Base-by-base conservation (phyloP, 2,113 vertebrate genomes). In the Scartelaos histophorus region DNA sequence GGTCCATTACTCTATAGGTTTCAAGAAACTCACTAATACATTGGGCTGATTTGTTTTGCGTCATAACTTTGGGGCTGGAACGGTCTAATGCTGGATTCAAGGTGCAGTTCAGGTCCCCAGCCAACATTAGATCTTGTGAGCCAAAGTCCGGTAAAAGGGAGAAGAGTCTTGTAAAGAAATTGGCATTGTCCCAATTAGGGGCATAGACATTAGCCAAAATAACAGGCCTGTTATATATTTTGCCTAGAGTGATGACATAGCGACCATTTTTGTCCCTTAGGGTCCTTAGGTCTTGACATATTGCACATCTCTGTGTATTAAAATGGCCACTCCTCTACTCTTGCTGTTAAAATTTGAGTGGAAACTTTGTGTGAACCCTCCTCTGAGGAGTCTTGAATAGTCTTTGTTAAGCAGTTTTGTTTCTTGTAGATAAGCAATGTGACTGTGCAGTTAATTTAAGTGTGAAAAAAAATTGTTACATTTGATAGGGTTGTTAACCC, bases 171-270 rank as follows among this genome's bases (percentile, higher is more conserved):
- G 7, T 12, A 1, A 62, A 62, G 5, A 72, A 72, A 35, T 65
- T n/a, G 11, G 47, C 16, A 13, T 65, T 19, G 15, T 66, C 47
- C 60, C 60, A 73, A 13, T 65, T 66, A 11, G 70, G 70, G 16
- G 17, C 49, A n/a, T 73, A 73, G 12, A 73, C 22, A 21, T 56
- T 56, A 43, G 34, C 49, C 34, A 73, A 0, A 38, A 66, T 24
- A 19, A 66, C 13, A 5, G 49, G 16, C 17, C n/a, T 43, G 13
- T 66, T 54, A 56, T 25, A 73, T 2, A 73, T 24, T 57, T 57
- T 57, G 10, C 54, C 54, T 57, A 24, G 54, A 6, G 51, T 54
- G 19, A 54, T 54, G 51, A 73, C 13, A 66, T 56, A 66, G 19
- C 62, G 51, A 1, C 51, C 22, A 4, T 58, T 73, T 5, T 16